phyloP scores from a whole-genome alignment of 2,797 vertebrate species.

The Tympanoctomys barrerae region DNA sequence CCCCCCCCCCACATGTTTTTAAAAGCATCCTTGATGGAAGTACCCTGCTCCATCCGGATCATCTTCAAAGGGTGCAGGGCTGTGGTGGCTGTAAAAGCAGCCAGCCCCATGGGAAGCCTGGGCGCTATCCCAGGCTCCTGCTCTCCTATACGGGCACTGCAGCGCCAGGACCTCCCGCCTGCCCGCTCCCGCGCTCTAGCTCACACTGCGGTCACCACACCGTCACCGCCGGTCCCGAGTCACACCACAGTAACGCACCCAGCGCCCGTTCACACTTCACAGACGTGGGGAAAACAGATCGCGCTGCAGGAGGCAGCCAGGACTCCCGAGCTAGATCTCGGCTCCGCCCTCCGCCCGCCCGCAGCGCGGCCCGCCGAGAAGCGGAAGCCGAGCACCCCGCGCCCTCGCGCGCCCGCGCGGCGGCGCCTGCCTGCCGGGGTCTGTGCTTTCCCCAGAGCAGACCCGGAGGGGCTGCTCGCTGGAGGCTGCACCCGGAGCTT shows the following conservation, averaged over 20 bases:
- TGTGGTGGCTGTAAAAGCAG: neutral
- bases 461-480: too few relatives aligned
- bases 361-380: too few relatives aligned
- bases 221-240: neutral
- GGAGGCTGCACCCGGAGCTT: too few relatives aligned
- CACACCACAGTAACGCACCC: neutral
- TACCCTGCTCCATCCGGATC: neutral
- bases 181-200: neutral
- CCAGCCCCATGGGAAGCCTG: neutral
- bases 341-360: too few relatives aligned
- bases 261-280: neutral
- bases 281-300: neutral
- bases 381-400: too few relatives aligned
- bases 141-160: neutral
- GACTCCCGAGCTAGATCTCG: too few relatives aligned
- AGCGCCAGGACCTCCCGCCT: neutral
- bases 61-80: neutral
- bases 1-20: too few relatives aligned
- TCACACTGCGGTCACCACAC: neutral
- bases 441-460: too few relatives aligned
- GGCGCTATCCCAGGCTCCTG: neutral
- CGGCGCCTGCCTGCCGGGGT: too few relatives aligned
- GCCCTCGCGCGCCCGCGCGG: too few relatives aligned
- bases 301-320: too few relatives aligned
- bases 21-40: too few relatives aligned